These are phyloP conservation scores for Pycnomerus fuliginosus DNA, from an alignment of 2,888 invertebrate species.

Conservation along the genomic window DNA sequence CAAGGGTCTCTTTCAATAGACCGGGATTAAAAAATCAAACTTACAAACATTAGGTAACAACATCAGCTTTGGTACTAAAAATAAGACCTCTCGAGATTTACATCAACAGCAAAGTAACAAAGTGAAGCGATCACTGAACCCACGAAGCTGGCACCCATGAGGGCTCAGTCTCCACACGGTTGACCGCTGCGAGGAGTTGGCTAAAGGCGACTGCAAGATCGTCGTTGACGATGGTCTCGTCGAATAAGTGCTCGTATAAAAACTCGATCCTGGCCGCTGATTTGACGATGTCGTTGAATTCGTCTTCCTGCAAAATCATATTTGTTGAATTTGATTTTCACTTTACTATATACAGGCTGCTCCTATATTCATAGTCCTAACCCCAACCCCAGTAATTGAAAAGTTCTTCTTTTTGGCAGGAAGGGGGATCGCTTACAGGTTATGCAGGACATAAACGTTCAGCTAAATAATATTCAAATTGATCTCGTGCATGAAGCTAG, in stretches of 20 bases:
- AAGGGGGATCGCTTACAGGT: too few relatives aligned
- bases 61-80: constrained; percentile 25
- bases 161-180: constrained; percentile 87
- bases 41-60: constrained; percentile 21
- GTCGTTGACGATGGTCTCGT: constrained; percentile 89
- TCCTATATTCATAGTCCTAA: too few relatives aligned
- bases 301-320: constrained; percentile 75
- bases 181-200: constrained; percentile 77
- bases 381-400: too few relatives aligned
- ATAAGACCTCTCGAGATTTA: constrained; percentile 24
- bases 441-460: too few relatives aligned
- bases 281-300: constrained; percentile 83
- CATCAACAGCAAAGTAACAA: constrained; percentile 29
- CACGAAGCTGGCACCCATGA: constrained; percentile 95
- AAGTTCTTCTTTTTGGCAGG: too few relatives aligned
- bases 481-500: too few relatives aligned
- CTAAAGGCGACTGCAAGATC: constrained; percentile 84
- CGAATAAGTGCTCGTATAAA: constrained; percentile 91
- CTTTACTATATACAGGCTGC: too few relatives aligned
- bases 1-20: too few relatives aligned
- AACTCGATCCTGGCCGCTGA: constrained; percentile 87
- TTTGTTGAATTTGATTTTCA: too few relatives aligned
- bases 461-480: too few relatives aligned
- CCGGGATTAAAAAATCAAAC: too few relatives aligned
- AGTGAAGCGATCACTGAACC: constrained; percentile 66